Evolutionary conservation across 2,113 vertebrate species (phyloP), one percentile per base, ranked within the genome.

Genomic region (Prinia subflava): DNA sequence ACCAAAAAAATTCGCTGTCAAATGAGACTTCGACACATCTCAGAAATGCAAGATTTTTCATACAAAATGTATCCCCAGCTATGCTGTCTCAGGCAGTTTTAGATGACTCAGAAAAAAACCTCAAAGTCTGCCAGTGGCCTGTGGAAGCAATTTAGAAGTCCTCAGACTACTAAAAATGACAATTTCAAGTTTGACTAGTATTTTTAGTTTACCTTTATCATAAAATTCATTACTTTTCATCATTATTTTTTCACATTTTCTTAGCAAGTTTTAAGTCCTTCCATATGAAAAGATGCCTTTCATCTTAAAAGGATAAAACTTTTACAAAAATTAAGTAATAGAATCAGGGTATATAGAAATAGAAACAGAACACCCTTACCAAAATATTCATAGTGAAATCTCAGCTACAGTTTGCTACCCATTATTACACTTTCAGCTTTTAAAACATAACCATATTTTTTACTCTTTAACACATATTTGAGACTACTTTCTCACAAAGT

Each of bases 101-200:
- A 94, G 63, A 88, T 83, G 52, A 94, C 47, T 93, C 75, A 74
- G 52, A 12, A n/a, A 68, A 88, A 89, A 75, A 18, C 2, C 44
- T 37, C 27, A 15, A 53, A 47, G 11, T 18, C n/a, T 92, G 74
- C 81, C 62, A 95, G 75, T 30, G 64, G 25, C 42, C 92, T 94
- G 87, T 89, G 39, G 39, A 95, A 95, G n/a, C 42, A 90, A 88
- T 94, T 95, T 59, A 74, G 15, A 31, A 92, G 59, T 57, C 63
- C 25, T 77, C 20, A 57, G 10, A 46, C 31, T 74, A 24, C 7
- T 59, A 85, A 89, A 92, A 83, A 17, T 3, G 4, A 89, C 1
- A 15, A 22, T 31, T 70, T 57, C 16, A 69, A 30, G 46, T 87
- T 80, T 74, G 33, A 42, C 42, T 35, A 50, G 4, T 27, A 77